phyloP scores from a whole-genome alignment of 2,888 invertebrate genomes.

The Synanthedon vespiformis region DNA sequence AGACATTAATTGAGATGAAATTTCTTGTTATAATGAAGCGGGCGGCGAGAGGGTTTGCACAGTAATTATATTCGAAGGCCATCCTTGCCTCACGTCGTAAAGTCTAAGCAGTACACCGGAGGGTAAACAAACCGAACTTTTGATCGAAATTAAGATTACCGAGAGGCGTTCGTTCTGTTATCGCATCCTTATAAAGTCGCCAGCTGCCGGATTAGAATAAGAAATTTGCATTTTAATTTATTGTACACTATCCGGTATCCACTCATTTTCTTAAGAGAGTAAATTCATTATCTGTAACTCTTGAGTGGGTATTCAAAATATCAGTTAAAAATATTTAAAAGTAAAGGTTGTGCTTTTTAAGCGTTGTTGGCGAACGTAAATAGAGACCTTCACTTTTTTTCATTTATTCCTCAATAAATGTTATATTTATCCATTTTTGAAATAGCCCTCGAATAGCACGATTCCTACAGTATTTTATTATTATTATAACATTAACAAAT shows the following conservation, averaged over 20 bases:
- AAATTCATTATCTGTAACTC: too few relatives aligned
- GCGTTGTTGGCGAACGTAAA: too few relatives aligned
- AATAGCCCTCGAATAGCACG: too few relatives aligned
- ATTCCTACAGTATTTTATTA: too few relatives aligned
- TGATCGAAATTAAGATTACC: conserved; percentile 52
- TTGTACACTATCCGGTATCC: conserved; percentile 6
- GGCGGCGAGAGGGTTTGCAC: conserved; percentile 27
- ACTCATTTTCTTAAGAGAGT: too few relatives aligned
- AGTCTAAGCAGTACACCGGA: conserved; percentile 34
- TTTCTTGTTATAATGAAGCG: conserved; percentile 62
- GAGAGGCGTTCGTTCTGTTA: conserved; percentile 45
- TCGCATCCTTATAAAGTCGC: conserved; percentile 43
- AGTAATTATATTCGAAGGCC: conserved; percentile 51
- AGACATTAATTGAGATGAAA: conserved; percentile 70
- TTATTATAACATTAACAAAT: too few relatives aligned
- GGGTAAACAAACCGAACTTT: conserved; percentile 54
- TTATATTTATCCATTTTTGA: too few relatives aligned
- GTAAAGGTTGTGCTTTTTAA: too few relatives aligned
- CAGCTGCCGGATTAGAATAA: conserved; percentile 16
- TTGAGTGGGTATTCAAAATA: too few relatives aligned
- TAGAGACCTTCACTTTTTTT: too few relatives aligned
- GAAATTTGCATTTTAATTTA: conserved; percentile 29
- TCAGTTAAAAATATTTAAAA: too few relatives aligned
- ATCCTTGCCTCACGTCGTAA: conserved; percentile 37
- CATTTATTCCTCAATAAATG: too few relatives aligned